Evolutionary conservation across 1,140 invertebrate genomes (phyloP), one percentile per base, ranked within the genome.

Genomic region (Physella acuta): DNA sequence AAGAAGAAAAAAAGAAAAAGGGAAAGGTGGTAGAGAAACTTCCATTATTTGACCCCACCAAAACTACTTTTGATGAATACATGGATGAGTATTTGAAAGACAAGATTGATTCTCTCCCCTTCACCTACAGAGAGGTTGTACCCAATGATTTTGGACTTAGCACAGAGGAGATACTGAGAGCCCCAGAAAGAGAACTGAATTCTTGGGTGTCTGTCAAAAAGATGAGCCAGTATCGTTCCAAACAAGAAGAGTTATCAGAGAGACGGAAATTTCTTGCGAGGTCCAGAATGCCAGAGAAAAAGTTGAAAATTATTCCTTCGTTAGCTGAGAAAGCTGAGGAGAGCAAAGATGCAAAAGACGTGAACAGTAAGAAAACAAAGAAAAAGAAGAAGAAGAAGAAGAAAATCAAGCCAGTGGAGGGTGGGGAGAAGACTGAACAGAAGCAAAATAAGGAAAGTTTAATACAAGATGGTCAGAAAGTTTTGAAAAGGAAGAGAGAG

Each of bases 1-100:
- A 68, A 68, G 34, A 68, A 68, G 33, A 44, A 37, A 51, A 34
- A 28, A 37, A 77, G 75, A 88, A 80, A 86, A 89, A 75, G 89
- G 84, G 83, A 0, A 76, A 91, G 75, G 90, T 94, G 73, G 83
- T 88, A 1, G 87, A 89, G 58, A 79, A 85, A 73, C 95, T 94
- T 81, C 94, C 94, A 0, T 87, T 89, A 58, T 96, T 93, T 85
- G 89, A 97, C 87, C 92, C 60, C 82, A 79, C 88, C 68, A 86
- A 92, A 56, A 89, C 91, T 81, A 90, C 90, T 0, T 95, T 94
- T 86, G 88, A 92, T 58, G 88, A 97, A 76, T 97, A 97, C 83
- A 90, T 95, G 77, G 92, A 97, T 81, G 94, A 97, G 82, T 97
- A 97, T 85, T 97, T 97, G 79, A 90, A 92, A 75, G 96, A 98